A percentile compares a stretch with the other conserved stretches of the same genome.
phyloP scores from a whole-genome alignment of 1,140 invertebrate genomes.

The Battus philenor region DNA sequence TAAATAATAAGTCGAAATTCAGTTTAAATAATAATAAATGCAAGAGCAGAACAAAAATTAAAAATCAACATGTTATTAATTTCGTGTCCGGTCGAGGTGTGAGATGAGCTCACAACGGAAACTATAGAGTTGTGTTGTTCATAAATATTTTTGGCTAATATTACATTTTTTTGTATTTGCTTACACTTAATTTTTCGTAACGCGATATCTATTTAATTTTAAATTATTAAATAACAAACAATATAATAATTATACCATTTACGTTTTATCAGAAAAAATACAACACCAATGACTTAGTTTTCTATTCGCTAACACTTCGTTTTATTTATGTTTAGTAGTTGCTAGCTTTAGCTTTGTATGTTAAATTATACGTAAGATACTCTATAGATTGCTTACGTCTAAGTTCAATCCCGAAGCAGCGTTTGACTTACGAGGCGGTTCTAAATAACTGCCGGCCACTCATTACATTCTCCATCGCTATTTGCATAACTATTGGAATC shows the following conservation, averaged over 20 bases:
- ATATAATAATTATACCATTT: no score
- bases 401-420: constrained; percentile 49
- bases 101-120: constrained; percentile 52
- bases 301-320: no score
- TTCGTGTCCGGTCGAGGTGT: constrained; percentile 63
- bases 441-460: constrained; percentile 71
- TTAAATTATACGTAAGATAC: constrained; percentile 13
- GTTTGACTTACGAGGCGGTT: constrained; percentile 67
- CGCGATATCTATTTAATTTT: no score
- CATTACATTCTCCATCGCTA: constrained; percentile 65
- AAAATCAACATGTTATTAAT: constrained; percentile 74
- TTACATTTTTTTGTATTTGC: background rate
- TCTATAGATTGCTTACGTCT: constrained; percentile 29
- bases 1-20: constrained; percentile 71
- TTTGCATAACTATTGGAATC: constrained; percentile 75
- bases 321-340: no score
- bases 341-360: no score
- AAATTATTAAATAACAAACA: no score
- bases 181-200: no score
- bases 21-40: constrained; percentile 76
- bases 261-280: no score
- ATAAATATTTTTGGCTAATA: background rate
- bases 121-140: constrained; percentile 26
- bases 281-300: background rate
- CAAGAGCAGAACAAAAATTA: constrained; percentile 68